Conservation (phyloP, 2,113 vertebrate species). For the Pantherophis guttatus region DNA sequence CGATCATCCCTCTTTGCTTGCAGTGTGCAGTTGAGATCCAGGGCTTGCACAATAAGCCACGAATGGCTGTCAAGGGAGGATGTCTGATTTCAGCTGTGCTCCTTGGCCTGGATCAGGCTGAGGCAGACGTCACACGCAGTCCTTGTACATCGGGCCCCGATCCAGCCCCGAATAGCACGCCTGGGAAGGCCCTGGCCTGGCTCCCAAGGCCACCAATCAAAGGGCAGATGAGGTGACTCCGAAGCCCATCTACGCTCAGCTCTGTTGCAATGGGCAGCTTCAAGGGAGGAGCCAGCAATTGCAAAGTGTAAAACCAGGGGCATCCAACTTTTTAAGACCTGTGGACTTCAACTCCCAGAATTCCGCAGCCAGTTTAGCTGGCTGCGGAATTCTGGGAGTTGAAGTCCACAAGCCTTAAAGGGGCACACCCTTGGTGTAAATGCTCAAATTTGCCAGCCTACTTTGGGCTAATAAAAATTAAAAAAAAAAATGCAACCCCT, state of each 20-base stretch:
- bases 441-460: background rate
- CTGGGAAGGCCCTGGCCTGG: background rate
- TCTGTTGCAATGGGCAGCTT: background rate
- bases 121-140: fast-evolving
- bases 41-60: background rate
- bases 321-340: background rate
- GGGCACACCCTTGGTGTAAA: background rate
- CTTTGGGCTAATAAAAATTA: background rate
- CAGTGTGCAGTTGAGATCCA: background rate
- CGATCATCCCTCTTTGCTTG: background rate
- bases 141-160: background rate
- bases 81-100: background rate
- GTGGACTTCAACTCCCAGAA: background rate
- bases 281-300: background rate
- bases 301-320: background rate
- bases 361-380: background rate
- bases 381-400: background rate
- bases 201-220: background rate
- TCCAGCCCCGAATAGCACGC: background rate
- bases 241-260: background rate
- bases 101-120: background rate
- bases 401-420: background rate
- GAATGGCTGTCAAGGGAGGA: background rate
- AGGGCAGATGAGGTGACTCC: background rate
- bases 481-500: background rate